phyloP scores from a whole-genome alignment of 2,888 invertebrate species.

The Thereva nobilitata region DNA sequence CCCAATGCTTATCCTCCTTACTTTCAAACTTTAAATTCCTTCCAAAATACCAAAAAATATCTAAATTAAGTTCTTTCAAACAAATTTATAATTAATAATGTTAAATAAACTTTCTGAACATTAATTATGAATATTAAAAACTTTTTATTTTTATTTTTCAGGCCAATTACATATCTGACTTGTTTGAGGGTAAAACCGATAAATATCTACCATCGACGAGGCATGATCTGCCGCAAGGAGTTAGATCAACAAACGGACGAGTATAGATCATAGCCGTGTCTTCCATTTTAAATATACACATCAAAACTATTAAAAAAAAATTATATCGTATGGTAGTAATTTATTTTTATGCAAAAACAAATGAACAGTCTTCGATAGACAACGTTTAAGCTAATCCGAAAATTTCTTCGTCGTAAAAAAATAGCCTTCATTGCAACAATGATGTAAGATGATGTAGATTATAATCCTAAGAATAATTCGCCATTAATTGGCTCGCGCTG shows the following conservation, averaged over 20 bases:
- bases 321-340: neutral
- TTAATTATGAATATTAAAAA: neutral
- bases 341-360: no score
- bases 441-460: neutral
- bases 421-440: neutral
- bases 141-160: constrained; percentile 46
- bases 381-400: no score
- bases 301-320: constrained; percentile 14
- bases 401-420: neutral
- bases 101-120: no score
- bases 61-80: no score
- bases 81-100: no score
- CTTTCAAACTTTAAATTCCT: no score
- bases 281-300: constrained; percentile 27
- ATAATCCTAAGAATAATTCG: no score
- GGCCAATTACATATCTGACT: constrained; percentile 55
- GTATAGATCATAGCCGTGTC: constrained; percentile 16
- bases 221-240: constrained; percentile 49
- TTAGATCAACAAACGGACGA: constrained; percentile 45
- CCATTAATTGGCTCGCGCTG: neutral
- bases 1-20: no score
- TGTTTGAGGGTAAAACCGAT: constrained; percentile 47
- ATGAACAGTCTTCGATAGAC: no score
- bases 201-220: constrained; percentile 50
- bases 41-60: no score